Percentiles rank a stretch among this genome's conserved stretches.
These are phyloP conservation scores for Lymantria dispar DNA, from an alignment of 2,888 invertebrate species.

Conservation along the genomic window DNA sequence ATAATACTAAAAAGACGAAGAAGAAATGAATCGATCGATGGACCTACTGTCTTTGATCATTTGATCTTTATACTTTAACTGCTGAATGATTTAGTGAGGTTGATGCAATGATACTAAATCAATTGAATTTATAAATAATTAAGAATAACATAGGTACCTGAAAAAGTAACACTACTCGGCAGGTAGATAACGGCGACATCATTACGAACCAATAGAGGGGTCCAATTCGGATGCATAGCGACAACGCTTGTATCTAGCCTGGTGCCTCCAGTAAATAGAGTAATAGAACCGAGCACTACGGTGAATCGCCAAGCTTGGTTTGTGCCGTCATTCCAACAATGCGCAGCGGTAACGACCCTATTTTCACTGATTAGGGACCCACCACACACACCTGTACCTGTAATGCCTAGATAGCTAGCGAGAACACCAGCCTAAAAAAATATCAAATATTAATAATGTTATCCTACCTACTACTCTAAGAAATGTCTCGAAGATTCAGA, in stretches of 20 bases:
- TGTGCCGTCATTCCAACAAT: constrained; percentile 1
- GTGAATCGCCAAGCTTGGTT: constrained; percentile 1
- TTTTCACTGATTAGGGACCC: not conserved
- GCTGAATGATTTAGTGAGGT: too few relatives aligned
- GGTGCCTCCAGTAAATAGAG: not conserved
- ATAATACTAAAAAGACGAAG: too few relatives aligned
- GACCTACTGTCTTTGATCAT: too few relatives aligned
- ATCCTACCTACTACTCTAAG: too few relatives aligned
- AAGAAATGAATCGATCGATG: too few relatives aligned
- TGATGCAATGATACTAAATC: too few relatives aligned
- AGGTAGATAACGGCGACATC: constrained; percentile 1
- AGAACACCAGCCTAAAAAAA: constrained; percentile 1
- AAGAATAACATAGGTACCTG: not conserved
- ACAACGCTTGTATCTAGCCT: not conserved
- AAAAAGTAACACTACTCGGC: not conserved
- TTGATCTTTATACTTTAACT: too few relatives aligned
- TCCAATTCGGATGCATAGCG: not conserved
- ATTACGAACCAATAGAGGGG: not conserved
- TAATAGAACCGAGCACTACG: not conserved
- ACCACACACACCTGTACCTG: constrained; percentile 1
- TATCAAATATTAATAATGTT: too few relatives aligned
- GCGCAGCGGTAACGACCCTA: not conserved
- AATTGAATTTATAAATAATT: not conserved
- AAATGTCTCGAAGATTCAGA: too few relatives aligned
- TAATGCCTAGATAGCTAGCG: not conserved